A percentile compares a stretch with the other conserved stretches of the same genome.
Conservation (phyloP, 2,888 invertebrate species). For the Drosophila atripex region DNA sequence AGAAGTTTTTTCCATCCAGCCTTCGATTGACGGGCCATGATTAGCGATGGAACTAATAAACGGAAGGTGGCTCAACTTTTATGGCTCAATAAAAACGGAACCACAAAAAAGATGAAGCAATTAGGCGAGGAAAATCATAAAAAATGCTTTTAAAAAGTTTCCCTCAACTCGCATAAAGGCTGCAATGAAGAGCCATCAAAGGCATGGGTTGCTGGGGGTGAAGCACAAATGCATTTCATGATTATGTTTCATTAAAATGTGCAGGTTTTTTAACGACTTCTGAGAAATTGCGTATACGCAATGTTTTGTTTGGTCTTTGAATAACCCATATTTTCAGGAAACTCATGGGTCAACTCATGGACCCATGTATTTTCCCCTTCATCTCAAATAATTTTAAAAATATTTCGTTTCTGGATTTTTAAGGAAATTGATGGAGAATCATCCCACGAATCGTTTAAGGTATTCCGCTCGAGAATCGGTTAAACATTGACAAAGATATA, state of each 20-base stretch:
- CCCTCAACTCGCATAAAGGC: slow-evolving; percentile 61
- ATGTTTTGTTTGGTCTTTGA: neutral
- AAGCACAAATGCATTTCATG: slow-evolving; percentile 21
- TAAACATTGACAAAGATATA: too few species aligned
- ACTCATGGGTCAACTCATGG: too few species aligned
- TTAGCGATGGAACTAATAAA: slow-evolving; percentile 1
- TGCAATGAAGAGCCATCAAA: slow-evolving; percentile 45
- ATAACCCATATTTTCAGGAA: neutral
- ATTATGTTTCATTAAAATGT: slow-evolving; percentile 36
- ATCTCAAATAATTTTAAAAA: too few species aligned
- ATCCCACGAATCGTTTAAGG: too few species aligned
- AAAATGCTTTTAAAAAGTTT: slow-evolving; percentile 61
- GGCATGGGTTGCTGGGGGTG: neutral
- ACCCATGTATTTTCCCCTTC: too few species aligned
- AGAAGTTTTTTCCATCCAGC: neutral
- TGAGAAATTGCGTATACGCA: slow-evolving; percentile 12
- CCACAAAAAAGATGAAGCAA: slow-evolving; percentile 40
- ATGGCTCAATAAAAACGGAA: slow-evolving; percentile 58
- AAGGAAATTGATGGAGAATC: too few species aligned
- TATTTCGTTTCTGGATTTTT: too few species aligned
- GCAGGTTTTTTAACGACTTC: slow-evolving; percentile 18
- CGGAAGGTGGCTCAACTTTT: slow-evolving; percentile 38
- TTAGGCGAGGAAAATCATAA: slow-evolving; percentile 61
- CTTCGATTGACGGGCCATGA: slow-evolving; percentile 41
- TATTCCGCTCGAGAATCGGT: too few species aligned